Evolutionary conservation across 2,797 vertebrate species (phyloP).

Genomic region (Hydrocynus forskahlii): DNA sequence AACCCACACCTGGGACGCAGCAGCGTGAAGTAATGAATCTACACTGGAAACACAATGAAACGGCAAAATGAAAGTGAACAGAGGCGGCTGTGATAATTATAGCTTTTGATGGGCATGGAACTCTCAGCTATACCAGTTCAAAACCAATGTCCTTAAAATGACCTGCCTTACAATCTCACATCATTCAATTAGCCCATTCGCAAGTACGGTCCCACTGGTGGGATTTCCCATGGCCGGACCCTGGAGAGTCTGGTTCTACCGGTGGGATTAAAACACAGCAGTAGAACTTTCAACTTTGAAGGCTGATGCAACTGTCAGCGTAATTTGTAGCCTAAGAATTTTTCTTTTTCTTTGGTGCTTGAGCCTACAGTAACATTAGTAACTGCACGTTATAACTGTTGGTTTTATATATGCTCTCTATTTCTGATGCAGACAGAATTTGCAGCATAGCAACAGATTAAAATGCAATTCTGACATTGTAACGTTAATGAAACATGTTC

Average conservation of each 20-base stretch:
- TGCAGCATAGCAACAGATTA: no score
- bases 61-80: neutral
- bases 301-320: no score
- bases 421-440: no score
- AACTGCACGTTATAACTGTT: neutral
- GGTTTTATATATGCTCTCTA: neutral
- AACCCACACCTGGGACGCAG: neutral
- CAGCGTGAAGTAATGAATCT: neutral
- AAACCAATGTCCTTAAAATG: neutral
- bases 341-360: neutral
- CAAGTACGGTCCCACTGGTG: neutral
- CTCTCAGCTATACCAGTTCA: neutral
- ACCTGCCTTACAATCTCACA: no score
- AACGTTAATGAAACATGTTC: no score
- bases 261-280: no score
- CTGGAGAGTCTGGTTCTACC: no score
- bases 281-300: no score
- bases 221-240: no score
- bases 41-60: neutral
- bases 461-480: no score
- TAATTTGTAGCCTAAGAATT: neutral
- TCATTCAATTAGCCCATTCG: neutral
- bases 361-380: neutral
- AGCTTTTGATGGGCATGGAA: neutral
- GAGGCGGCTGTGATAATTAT: neutral